Base-by-base conservation (phyloP, 2,113 vertebrate genomes). In the Cynopterus brachyotis region DNA sequence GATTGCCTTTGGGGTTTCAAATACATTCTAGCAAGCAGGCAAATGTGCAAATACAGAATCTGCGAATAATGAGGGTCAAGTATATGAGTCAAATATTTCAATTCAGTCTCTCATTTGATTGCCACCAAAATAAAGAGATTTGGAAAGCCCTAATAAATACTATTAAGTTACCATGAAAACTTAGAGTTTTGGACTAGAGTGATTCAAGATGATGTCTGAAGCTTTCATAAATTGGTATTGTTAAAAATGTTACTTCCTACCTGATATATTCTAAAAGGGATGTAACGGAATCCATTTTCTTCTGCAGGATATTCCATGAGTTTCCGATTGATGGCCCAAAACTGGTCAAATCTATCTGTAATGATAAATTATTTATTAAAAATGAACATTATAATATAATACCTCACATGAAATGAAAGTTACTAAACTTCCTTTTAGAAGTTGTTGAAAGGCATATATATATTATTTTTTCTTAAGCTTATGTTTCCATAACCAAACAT, bases 261-360 rank as follows among this genome's bases (percentile, higher is more conserved):
- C 99, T 99, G 99, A 98, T 99, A 99, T 99, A 99, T 99, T 98
- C 99, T 99, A 98, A 99, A 99, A 69, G 99, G 99, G 94, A 99
- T 99, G 98, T 99, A 99, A 96, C 99, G 99, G 98, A 99, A 99
- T 98, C 99, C 99, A 92, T 98, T 99, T 37, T 99, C 99, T 97
- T 99, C 99, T 19, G 99, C 98, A 62, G 99, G 97, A 97, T 99
- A 99, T 80, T 99, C 99, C 99, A 99, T 99, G 95, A 99, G 99
- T 98, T 99, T 99, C 97, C 99, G 99, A 98, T 99, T 99, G 98
- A 99, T 99, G 95, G 99, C 99, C 99, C 99, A 99, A 98, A 99
- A 99, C 95, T 99, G 99, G 98, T 99, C 99, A 98, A 99, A 99
- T 97, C 99, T 99, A 98, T 99, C 99, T 99, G 98, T 96, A 96